A percentile compares a stretch with the other conserved stretches of the same genome.
phyloP scores from a whole-genome alignment of 2,113 vertebrate species.

The Sciurus niger region DNA sequence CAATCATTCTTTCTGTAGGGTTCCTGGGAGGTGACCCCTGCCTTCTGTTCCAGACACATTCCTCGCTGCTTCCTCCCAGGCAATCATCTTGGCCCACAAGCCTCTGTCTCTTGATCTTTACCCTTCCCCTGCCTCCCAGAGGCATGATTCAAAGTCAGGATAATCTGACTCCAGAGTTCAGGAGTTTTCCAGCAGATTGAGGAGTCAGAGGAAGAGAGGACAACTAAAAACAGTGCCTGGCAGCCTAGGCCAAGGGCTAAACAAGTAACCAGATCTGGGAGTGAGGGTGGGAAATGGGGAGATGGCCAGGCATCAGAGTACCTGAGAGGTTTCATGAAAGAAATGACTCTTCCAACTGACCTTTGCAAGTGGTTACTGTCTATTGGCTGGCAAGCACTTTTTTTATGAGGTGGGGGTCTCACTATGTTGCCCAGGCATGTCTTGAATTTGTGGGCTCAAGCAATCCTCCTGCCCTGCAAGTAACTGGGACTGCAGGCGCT shows the following conservation, averaged over 20 bases:
- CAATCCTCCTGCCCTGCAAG: background rate
- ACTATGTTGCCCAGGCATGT: background rate
- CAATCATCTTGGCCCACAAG: background rate
- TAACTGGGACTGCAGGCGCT: background rate
- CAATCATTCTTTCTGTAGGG: background rate
- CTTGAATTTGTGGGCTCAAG: background rate
- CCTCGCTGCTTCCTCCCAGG: background rate
- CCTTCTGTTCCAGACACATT: background rate
- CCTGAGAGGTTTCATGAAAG: background rate
- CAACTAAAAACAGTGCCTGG: background rate
- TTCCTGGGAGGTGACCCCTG: background rate
- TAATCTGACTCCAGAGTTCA: slow-evolving; percentile 11
- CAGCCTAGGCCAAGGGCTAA: background rate
- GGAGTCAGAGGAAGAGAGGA: background rate
- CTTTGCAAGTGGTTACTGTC: background rate
- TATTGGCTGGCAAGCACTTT: background rate
- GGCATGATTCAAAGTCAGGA: background rate
- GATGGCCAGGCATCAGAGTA: background rate
- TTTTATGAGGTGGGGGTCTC: background rate
- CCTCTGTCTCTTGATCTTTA: background rate
- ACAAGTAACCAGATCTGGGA: background rate
- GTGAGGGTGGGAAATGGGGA: background rate
- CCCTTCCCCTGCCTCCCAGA: background rate
- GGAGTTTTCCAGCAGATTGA: background rate
- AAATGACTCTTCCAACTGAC: background rate